These are phyloP conservation scores for Centrocercus urophasianus DNA, from an alignment of 2,113 vertebrate genomes.

Conservation along the genomic window DNA sequence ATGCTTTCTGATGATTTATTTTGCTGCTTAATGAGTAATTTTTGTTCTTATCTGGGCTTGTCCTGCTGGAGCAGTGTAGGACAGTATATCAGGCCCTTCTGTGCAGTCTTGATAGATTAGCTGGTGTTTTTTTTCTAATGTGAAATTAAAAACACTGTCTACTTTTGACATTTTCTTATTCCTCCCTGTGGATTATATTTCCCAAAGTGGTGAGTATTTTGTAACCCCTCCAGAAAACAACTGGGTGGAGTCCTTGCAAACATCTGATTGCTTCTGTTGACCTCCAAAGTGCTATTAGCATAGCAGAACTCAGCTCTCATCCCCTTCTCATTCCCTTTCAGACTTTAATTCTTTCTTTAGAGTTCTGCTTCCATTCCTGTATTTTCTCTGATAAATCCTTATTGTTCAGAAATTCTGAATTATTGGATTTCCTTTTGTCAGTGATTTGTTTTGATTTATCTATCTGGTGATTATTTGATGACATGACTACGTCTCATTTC, in stretches of 20 bases:
- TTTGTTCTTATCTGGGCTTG: neutral
- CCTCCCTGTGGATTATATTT: neutral
- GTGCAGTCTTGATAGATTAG: neutral
- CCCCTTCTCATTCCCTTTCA: neutral
- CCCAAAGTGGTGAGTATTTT: neutral
- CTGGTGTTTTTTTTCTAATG: neutral
- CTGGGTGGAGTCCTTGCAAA: neutral
- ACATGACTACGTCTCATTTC: neutral
- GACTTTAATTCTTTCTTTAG: neutral
- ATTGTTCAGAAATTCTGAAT: neutral
- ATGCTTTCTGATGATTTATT: neutral
- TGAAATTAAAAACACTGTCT: neutral
- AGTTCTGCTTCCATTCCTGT: neutral
- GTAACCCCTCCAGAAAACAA: neutral
- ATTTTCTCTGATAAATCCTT: neutral
- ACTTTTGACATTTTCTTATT: neutral
- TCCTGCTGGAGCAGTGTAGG: fast-evolving
- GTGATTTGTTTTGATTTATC: neutral
- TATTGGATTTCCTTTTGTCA: neutral
- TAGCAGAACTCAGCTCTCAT: neutral
- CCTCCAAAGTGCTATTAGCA: neutral
- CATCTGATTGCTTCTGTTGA: neutral
- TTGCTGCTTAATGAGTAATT: neutral
- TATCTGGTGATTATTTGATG: neutral
- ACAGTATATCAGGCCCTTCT: neutral